Evolutionary conservation across 2,113 vertebrate species (phyloP).

Genomic region (rabbit (Oryctolagus cuniculus)): mOryCun1.1 NC_091432.1:87925001-87925500

Average conservation of each 20-base stretch:
- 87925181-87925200: slow-evolving; percentile 43
- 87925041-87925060: neutral
- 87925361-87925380: neutral
- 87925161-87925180: neutral
- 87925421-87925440: neutral
- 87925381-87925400: neutral
- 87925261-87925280: neutral
- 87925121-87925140: slow-evolving; percentile 57
- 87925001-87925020: neutral
- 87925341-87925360: neutral
- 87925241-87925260: neutral
- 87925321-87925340: neutral
- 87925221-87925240: neutral
- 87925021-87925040: neutral
- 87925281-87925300: neutral
- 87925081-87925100: slow-evolving; percentile 9
- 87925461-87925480: neutral
- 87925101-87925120: slow-evolving; percentile 50
- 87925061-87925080: slow-evolving; percentile 1
- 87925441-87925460: neutral
- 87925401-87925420: neutral
- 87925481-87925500: neutral
- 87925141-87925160: slow-evolving; percentile 16
- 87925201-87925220: slow-evolving; percentile 58
- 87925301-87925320: neutral